Evolutionary conservation across 2,113 vertebrate genomes (phyloP).

Genomic region (Pogona vitticeps): DNA sequence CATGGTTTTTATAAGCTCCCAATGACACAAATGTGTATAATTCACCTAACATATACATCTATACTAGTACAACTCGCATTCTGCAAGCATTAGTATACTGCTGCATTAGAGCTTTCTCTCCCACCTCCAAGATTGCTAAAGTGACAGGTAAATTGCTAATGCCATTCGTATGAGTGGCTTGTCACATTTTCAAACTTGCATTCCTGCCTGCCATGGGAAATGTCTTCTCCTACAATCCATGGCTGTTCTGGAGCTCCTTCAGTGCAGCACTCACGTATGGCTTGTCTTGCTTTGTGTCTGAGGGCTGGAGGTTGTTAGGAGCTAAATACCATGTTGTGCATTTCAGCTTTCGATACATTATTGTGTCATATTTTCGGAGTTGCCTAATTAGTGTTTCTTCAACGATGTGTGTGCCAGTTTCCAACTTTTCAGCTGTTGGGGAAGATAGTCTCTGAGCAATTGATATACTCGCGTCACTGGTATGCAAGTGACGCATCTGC

Average conservation of each 20-base stretch:
- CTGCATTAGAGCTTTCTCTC: not conserved
- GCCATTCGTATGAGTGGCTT: not conserved
- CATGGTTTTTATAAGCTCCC: too few relatives aligned
- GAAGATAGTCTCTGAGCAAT: not conserved
- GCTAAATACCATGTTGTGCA: not conserved
- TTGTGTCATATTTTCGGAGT: not conserved
- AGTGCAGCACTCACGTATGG: not conserved
- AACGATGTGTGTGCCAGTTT: not conserved
- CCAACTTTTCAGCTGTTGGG: not conserved
- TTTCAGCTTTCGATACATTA: not conserved
- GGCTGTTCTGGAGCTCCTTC: not conserved
- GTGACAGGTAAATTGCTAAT: not conserved
- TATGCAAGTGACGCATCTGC: not conserved
- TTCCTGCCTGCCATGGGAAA: not conserved
- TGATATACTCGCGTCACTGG: not conserved
- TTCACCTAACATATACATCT: not conserved
- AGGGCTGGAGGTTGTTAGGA: not conserved
- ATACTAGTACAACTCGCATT: not conserved
- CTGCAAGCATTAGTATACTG: not conserved
- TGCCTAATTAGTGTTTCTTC: not conserved
- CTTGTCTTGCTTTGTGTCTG: not conserved
- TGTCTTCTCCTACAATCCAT: not conserved
- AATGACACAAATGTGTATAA: not conserved
- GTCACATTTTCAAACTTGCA: conserved; percentile 1
- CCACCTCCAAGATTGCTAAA: not conserved